Percentiles rank a stretch among this genome's conserved stretches.
Evolutionary conservation across 1,140 invertebrate species (phyloP).

Genomic region (Trichonephila inaurata): DNA sequence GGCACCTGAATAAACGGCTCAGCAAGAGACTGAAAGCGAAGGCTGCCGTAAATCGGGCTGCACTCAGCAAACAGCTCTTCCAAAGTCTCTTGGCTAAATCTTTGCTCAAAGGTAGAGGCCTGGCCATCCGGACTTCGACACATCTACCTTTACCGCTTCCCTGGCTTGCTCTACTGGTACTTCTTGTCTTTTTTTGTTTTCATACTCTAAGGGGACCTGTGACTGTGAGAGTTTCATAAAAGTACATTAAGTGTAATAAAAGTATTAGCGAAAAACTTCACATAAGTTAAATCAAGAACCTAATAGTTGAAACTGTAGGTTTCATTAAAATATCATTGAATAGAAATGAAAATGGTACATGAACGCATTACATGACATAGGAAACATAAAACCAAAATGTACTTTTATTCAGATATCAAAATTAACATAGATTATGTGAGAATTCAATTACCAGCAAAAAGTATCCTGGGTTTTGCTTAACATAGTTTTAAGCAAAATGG

Average conservation of each 20-base stretch:
- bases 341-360: too few relatives aligned
- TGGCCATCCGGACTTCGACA: conserved; percentile 63
- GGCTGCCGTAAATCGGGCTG: conserved; percentile 66
- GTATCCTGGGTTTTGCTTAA: too few relatives aligned
- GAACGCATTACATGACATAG: too few relatives aligned
- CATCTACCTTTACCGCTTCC: conserved; percentile 71
- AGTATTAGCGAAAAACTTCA: too few relatives aligned
- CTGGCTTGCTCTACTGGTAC: conserved; percentile 75
- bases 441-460: too few relatives aligned
- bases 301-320: too few relatives aligned
- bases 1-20: conserved; percentile 73
- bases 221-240: neutral
- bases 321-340: too few relatives aligned
- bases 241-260: neutral
- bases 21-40: conserved; percentile 76
- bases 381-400: too few relatives aligned
- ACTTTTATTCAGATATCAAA: too few relatives aligned
- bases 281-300: too few relatives aligned
- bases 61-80: conserved; percentile 73
- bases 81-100: conserved; percentile 72
- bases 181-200: conserved; percentile 21
- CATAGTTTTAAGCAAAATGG: too few relatives aligned
- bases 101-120: conserved; percentile 72
- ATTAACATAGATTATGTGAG: too few relatives aligned
- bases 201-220: neutral